Evolutionary conservation across 92 coral and sea anemone species (phyloP), one percentile per base, ranked within the genome.

Genomic region (Bergia puertoricense): DNA sequence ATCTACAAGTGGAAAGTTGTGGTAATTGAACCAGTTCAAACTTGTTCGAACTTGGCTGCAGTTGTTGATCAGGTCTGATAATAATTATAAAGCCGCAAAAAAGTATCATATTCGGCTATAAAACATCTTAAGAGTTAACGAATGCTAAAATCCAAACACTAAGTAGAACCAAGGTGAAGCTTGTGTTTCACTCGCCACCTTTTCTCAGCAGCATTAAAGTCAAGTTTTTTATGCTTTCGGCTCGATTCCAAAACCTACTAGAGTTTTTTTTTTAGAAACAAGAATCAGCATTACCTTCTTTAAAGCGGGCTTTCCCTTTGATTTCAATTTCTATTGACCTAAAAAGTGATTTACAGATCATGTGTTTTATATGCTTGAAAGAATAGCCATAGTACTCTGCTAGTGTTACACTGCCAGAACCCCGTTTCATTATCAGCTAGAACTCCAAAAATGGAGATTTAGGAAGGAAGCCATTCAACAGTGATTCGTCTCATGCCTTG

Each of bases 381-480:
- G 56, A 83, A 69, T 51, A 43, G 45, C 15, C 40, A 56, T 22
- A 9, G 42, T 23, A 13, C 36, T 7, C 15, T 9, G 30, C 30
- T 30, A 30, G 30, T 30, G 20, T 22, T 18, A 10, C 77, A 10
- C 9, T 67, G 86, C 76, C 86, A 82, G 37, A 67, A 67, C 51
- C 42, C 23, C 1, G 37, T 72, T 72, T 72, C 43, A 72, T 42
- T 42, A 65, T 42, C 77, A 69, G 77, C 75, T 39, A 3, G 11
- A 62, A 69, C 42, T 37, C 86, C 86, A 83, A 15, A 83, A 44
- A 83, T 41, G 86, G 86, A 83, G 44, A 83, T 13, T 5, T 43
- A 83, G 86, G 86, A 83, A 83, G 86, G 86, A 65, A 83, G 77
- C 9, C n/a, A 83, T 80, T 36, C 48, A 30, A 44, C 50, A 10